Percentiles rank a stretch among this genome's conserved stretches.
phyloP scores from a whole-genome alignment of 2,797 vertebrate species.

The Sebastes dallii region DNA sequence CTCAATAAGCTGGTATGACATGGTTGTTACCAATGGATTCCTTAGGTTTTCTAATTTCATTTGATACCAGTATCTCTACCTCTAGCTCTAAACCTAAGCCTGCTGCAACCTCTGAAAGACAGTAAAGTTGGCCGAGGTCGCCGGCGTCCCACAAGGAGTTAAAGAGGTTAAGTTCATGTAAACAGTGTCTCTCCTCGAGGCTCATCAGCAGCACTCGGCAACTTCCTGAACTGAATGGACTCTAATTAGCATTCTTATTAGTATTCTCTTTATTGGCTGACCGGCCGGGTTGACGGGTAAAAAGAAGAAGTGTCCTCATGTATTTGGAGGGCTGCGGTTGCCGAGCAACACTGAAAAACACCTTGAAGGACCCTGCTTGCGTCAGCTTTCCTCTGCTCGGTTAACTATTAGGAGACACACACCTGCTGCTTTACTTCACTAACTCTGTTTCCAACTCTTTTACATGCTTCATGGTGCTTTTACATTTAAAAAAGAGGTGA shows the following conservation, averaged over 20 bases:
- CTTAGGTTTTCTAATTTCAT: too few species aligned
- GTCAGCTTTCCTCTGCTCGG: not conserved
- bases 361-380: not conserved
- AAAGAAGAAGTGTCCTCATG: not conserved
- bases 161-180: not conserved
- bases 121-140: too few species aligned
- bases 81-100: too few species aligned
- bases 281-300: not conserved
- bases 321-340: not conserved
- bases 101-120: too few species aligned
- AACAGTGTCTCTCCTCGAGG: not conserved
- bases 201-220: not conserved
- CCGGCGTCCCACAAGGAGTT: too few species aligned
- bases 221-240: not conserved
- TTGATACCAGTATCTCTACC: accelerated
- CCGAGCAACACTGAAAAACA: not conserved
- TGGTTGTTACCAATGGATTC: too few species aligned
- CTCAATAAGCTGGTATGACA: too few species aligned
- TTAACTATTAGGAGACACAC: not conserved
- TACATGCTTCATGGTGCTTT: not conserved
- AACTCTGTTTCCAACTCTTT: not conserved
- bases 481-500: not conserved
- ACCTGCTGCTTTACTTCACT: not conserved
- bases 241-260: not conserved
- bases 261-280: not conserved